Percentiles rank a stretch among this genome's conserved stretches.
Conservation (phyloP, 2,797 vertebrate species). For the Peromyscus attwateri region DNA sequence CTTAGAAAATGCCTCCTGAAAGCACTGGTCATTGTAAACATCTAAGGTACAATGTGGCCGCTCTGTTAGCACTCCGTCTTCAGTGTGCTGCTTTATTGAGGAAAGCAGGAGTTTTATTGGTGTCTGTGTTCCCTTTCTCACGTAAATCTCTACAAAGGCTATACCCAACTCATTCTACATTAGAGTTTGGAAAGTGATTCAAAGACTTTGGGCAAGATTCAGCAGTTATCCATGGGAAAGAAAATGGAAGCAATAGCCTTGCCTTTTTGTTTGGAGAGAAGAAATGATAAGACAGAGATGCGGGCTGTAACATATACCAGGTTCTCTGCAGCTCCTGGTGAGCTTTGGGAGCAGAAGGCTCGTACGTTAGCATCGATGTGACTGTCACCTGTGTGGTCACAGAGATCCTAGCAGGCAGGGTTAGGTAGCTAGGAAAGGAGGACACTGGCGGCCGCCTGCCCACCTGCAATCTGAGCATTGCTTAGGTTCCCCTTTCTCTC, state of each 20-base stretch:
- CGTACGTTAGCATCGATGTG: accelerated
- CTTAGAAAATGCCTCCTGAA: background rate
- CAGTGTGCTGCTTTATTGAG: background rate
- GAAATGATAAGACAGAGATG: background rate
- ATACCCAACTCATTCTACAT: background rate
- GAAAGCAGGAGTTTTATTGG: background rate
- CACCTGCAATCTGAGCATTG: accelerated
- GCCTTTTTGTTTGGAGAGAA: conserved; percentile 14
- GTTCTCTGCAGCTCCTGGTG: background rate
- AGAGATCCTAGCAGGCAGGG: no score
- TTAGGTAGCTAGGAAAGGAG: accelerated
- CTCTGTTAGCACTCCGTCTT: background rate
- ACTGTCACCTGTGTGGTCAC: accelerated
- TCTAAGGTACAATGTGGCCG: background rate
- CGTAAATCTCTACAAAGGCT: conserved; percentile 17
- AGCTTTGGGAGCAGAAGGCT: background rate
- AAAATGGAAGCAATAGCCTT: background rate
- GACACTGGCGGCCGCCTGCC: accelerated
- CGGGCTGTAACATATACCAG: background rate
- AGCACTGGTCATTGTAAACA: background rate
- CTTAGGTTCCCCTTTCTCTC: background rate
- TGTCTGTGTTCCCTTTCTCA: background rate
- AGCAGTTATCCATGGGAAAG: background rate
- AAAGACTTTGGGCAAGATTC: conserved; percentile 29
- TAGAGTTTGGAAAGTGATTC: conserved; percentile 22